Base-by-base conservation (phyloP, 2,888 invertebrate species). In the Pocota personata region DNA sequence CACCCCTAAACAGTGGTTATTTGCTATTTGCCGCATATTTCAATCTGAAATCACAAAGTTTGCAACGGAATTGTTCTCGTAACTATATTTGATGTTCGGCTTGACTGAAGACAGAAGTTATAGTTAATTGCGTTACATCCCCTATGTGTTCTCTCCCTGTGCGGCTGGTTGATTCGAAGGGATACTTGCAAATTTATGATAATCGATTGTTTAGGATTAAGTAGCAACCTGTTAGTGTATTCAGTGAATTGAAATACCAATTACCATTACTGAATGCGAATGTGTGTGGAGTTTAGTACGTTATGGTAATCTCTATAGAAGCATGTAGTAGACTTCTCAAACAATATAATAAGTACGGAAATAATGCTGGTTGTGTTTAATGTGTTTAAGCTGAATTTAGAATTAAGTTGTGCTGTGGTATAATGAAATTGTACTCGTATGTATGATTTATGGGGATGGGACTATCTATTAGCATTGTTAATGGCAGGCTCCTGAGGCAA, bases 151-250 rank as follows among this genome's bases (percentile, higher is more conserved):
- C 19, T 4, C 8, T 27, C n/a, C 6, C 3, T 8, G 5, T 21
- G 14, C 7, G 12, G 35, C 10, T 19, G 16, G 14, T 57, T 24
- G 8, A 19, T 46, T 46, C 35, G 24, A 48, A 19, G 35, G 66
- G 37, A 50, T 24, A 24, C 50, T 66, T 35, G 50, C 10, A 50
- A 66, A 66, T 66, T 52, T 52, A 52, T 67, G 67, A 67, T 67
- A 67, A 37, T 40, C 52, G 52, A 67, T 67, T 50, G 50, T 52
- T 24, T 7, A 12, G 50, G 50, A 52, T 66, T 50, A 32, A 66
- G 50, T 10, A 14, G 66, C 66, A 66, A 66, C 67, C 16, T 52
- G 52, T 67, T 37, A 35, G 50, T 67, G 19, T 46, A 16, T 35
- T 35, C 5, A 32, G 35, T n/a, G 35, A 30, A 62, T 12, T 58